Evolutionary conservation across 1,140 invertebrate species (phyloP).

Genomic region (Pantala flavescens): DNA sequence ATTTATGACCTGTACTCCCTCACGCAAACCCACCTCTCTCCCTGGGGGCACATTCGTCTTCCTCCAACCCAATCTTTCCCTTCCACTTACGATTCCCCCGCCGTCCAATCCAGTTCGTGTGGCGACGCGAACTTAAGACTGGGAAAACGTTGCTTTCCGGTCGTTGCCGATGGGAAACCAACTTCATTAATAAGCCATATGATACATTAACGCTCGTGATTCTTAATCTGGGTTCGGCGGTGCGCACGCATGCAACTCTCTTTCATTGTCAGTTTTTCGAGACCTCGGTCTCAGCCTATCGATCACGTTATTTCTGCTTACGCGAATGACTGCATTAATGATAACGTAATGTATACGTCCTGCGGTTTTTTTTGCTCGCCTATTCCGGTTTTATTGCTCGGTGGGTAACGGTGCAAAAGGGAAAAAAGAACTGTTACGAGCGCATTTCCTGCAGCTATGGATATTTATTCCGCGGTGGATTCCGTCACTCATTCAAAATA

Average conservation of each 20-base stretch:
- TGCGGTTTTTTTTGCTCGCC: too few species aligned
- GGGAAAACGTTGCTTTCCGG: neutral
- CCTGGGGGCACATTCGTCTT: neutral
- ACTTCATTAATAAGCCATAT: constrained; percentile 7
- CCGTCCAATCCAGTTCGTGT: neutral
- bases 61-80: neutral
- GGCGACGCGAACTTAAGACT: constrained; percentile 1
- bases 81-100: neutral
- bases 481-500: too few species aligned
- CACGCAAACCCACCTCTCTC: neutral
- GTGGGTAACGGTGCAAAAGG: too few species aligned
- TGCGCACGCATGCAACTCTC: neutral
- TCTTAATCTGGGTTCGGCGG: neutral
- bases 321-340: too few species aligned
- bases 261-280: neutral
- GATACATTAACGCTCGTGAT: neutral
- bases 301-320: too few species aligned
- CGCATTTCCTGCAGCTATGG: too few species aligned
- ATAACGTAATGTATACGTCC: too few species aligned
- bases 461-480: too few species aligned
- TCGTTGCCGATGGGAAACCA: neutral
- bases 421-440: too few species aligned
- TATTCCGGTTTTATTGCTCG: too few species aligned
- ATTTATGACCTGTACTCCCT: neutral
- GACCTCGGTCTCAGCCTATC: neutral